phyloP scores from a whole-genome alignment of 1,140 invertebrate genomes.

The Plodia interpunctella region DNA sequence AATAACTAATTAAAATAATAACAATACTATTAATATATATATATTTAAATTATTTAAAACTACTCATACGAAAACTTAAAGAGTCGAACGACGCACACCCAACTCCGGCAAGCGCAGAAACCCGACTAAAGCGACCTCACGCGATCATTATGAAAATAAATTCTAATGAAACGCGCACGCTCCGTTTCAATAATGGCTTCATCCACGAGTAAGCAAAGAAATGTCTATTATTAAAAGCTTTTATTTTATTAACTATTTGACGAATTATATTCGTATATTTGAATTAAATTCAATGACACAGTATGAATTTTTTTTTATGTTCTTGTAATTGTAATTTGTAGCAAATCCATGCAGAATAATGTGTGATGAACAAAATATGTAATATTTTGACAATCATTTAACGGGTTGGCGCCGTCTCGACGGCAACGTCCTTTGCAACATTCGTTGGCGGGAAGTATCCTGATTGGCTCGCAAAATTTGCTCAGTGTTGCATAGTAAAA shows the following conservation, averaged over 20 bases:
- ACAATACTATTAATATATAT: slow-evolving; percentile 44
- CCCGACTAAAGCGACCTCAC: slow-evolving; percentile 68
- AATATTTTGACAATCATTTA: slow-evolving; percentile 18
- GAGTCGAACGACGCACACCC: slow-evolving; percentile 54
- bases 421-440: slow-evolving; percentile 28
- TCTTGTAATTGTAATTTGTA: too few relatives aligned
- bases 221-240: neutral
- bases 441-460: slow-evolving; percentile 30
- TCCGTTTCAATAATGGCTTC: slow-evolving; percentile 44
- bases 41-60: slow-evolving; percentile 39
- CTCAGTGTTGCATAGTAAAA: neutral
- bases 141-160: slow-evolving; percentile 54
- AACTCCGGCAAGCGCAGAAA: slow-evolving; percentile 67
- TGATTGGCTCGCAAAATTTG: slow-evolving; percentile 39
- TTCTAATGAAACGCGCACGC: slow-evolving; percentile 41
- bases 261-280: too few relatives aligned
- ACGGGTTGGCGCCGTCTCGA: slow-evolving; percentile 41
- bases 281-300: too few relatives aligned
- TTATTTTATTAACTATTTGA: neutral
- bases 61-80: slow-evolving; percentile 56
- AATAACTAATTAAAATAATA: slow-evolving; percentile 28
- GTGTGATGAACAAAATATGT: neutral
- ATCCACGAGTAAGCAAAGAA: slow-evolving; percentile 29
- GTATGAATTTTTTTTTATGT: too few relatives aligned
- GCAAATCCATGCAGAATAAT: neutral